Conservation (phyloP, 2,113 vertebrate species). For the Petrocephalus microphthalmus region DNA sequence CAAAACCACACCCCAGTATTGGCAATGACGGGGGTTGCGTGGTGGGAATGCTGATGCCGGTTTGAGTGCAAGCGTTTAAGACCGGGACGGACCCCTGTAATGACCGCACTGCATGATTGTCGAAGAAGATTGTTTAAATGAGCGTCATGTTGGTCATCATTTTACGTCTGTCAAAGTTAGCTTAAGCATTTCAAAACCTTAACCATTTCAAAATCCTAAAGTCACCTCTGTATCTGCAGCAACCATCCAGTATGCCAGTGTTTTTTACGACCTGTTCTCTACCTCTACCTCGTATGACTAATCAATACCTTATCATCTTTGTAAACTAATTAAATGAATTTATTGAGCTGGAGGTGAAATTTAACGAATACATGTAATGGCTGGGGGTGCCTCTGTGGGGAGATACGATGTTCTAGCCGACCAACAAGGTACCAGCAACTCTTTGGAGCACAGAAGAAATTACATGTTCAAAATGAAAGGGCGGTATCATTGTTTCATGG, state of each 20-base stretch:
- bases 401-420: neutral
- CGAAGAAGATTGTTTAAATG: neutral
- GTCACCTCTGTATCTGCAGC: neutral
- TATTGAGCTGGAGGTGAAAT: neutral
- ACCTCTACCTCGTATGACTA: neutral
- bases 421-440: neutral
- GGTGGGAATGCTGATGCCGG: neutral
- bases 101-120: conserved; percentile 42
- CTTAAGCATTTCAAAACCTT: neutral
- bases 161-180: neutral
- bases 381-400: neutral
- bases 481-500: neutral
- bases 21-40: conserved; percentile 16
- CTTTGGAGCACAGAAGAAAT: neutral
- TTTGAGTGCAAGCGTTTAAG: conserved; percentile 36
- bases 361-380: neutral
- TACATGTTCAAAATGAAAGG: neutral
- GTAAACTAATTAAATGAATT: neutral
- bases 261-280: neutral
- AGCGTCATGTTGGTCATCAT: neutral
- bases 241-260: neutral
- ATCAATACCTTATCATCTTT: neutral
- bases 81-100: conserved; percentile 47
- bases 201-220: neutral
- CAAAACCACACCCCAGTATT: conserved; percentile 23